phyloP scores from a whole-genome alignment of 2,797 vertebrate genomes.

The Hapalemur alaotrensis region DNA sequence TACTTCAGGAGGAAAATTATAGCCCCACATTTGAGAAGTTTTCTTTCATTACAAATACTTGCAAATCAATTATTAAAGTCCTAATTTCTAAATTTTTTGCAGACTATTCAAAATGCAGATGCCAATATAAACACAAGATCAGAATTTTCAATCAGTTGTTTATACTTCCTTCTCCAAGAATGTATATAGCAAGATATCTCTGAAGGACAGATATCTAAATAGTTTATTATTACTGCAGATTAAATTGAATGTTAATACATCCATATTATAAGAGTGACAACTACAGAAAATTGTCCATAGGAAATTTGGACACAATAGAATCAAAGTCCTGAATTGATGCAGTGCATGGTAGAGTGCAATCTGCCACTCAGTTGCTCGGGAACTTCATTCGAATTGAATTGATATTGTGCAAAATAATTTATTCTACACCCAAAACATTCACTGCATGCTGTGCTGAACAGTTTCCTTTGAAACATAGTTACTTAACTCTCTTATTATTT shows the following conservation, averaged over 20 bases:
- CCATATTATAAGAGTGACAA: not conserved
- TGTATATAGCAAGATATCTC: not conserved
- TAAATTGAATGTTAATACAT: not conserved
- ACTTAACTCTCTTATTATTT: not conserved
- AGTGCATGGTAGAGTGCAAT: not conserved
- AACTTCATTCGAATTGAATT: slow-evolving; percentile 26
- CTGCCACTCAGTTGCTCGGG: not conserved
- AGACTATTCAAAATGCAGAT: not conserved
- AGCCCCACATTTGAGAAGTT: not conserved
- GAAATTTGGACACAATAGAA: not conserved
- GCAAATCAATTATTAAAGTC: not conserved
- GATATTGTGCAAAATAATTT: slow-evolving; percentile 46
- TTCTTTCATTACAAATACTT: not conserved
- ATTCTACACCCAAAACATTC: slow-evolving; percentile 20
- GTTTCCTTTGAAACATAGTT: slow-evolving; percentile 12
- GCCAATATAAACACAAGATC: not conserved
- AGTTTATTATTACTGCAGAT: slow-evolving; percentile 3
- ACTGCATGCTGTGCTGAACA: not conserved
- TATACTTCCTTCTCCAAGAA: not conserved
- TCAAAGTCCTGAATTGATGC: not conserved
- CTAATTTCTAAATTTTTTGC: not conserved
- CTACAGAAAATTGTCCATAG: not conserved
- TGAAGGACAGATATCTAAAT: not conserved
- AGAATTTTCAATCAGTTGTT: slow-evolving; percentile 35
- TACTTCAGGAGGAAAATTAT: not conserved